Conservation (phyloP, 2,113 vertebrate genomes). For the Aviceda subcristata region DNA sequence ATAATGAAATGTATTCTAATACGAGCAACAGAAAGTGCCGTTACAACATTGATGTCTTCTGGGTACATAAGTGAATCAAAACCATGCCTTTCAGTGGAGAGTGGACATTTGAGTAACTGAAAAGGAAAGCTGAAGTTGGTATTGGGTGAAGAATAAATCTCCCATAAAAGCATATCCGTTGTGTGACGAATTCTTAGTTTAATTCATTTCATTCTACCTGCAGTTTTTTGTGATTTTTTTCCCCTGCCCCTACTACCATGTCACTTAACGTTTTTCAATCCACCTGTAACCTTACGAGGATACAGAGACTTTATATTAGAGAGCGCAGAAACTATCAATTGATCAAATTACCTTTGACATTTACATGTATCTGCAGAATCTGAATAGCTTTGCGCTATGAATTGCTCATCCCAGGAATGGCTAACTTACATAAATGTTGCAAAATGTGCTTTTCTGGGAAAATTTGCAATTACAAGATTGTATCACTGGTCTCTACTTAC, state of each 20-base stretch:
- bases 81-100: background rate
- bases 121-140: background rate
- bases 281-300: background rate
- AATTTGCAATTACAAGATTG: fast-evolving
- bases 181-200: background rate
- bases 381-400: background rate
- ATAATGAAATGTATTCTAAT: background rate
- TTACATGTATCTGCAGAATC: background rate
- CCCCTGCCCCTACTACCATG: too few species aligned
- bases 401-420: background rate
- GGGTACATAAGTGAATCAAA: background rate
- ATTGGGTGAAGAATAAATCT: background rate
- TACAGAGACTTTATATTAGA: background rate
- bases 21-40: background rate
- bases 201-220: background rate
- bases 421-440: fast-evolving
- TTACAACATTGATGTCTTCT: background rate
- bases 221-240: background rate
- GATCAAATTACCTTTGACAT: background rate
- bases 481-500: background rate
- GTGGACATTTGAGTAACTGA: background rate
- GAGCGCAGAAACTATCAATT: background rate
- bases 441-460: background rate
- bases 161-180: fast-evolving
- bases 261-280: background rate